Conservation (phyloP, 2,797 vertebrate genomes). For the Dendrocincla fuliginosa region DNA sequence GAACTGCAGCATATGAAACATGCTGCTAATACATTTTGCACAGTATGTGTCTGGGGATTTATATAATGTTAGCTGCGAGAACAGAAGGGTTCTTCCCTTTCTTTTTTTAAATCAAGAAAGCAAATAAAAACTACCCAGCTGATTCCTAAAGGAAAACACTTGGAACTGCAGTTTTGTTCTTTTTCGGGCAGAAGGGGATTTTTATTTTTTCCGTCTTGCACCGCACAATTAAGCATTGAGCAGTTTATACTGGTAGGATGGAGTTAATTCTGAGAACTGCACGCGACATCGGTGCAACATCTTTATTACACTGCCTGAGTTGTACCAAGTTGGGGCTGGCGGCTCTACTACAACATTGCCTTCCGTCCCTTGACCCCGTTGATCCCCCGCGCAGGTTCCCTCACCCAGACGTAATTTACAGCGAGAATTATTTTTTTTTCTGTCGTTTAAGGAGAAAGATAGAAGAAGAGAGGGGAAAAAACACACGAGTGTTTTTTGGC, state of each 20-base stretch:
- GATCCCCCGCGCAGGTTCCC: neutral
- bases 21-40: constrained; percentile 49
- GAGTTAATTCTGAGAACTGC: constrained; percentile 37
- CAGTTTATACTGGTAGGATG: neutral
- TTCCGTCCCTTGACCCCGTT: neutral
- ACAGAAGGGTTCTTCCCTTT: neutral
- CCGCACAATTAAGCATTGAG: neutral
- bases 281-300: neutral
- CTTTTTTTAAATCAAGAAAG: neutral
- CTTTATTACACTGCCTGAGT: neutral
- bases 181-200: neutral
- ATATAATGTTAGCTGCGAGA: constrained; percentile 41
- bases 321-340: neutral
- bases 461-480: neutral
- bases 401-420: neutral
- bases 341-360: neutral
- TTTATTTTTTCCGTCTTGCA: neutral
- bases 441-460: neutral
- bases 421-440: neutral
- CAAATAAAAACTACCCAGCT: constrained; percentile 25
- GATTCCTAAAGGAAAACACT: constrained; percentile 28
- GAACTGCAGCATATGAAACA: constrained; percentile 42
- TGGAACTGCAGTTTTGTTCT: constrained; percentile 1
- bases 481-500: neutral
- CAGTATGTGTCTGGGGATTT: constrained; percentile 43